phyloP scores from a whole-genome alignment of 1,140 invertebrate genomes.

The Hypsibius dujardini region DNA sequence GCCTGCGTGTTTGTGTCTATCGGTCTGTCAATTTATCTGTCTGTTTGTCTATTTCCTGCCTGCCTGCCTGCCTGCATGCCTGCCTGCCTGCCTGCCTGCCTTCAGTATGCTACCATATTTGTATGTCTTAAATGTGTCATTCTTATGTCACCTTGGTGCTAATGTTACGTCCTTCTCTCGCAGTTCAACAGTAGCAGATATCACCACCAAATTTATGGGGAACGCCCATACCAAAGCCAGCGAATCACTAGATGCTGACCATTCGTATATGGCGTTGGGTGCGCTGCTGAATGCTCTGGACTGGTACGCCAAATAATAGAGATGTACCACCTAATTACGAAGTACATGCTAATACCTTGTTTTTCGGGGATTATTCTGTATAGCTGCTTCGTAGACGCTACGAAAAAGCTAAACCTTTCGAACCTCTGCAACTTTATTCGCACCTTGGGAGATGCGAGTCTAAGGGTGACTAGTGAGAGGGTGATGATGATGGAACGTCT shows the following conservation, averaged over 20 bases:
- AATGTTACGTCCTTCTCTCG: too few species aligned
- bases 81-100: background rate
- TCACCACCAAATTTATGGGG: background rate
- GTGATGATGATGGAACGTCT: slow-evolving; percentile 12
- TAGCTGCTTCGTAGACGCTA: background rate
- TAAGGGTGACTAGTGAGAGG: background rate
- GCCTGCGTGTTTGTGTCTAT: too few species aligned
- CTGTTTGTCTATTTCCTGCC: too few species aligned
- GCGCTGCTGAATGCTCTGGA: slow-evolving; percentile 9
- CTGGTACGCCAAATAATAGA: background rate
- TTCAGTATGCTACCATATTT: background rate
- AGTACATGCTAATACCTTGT: too few species aligned
- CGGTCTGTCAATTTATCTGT: too few species aligned
- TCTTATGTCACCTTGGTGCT: too few species aligned
- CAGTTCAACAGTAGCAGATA: slow-evolving; percentile 2
- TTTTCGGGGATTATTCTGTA: background rate
- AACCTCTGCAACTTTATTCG: slow-evolving; percentile 15
- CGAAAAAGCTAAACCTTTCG: background rate
- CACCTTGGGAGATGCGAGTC: background rate
- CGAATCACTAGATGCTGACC: background rate
- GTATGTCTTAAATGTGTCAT: background rate
- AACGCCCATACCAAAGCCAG: background rate
- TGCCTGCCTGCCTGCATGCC: too few species aligned
- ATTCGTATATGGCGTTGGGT: slow-evolving; percentile 11
- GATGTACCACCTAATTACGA: too few species aligned